These are phyloP conservation scores for Automeris io DNA, from an alignment of 2,888 invertebrate species.

Conservation along the genomic window DNA sequence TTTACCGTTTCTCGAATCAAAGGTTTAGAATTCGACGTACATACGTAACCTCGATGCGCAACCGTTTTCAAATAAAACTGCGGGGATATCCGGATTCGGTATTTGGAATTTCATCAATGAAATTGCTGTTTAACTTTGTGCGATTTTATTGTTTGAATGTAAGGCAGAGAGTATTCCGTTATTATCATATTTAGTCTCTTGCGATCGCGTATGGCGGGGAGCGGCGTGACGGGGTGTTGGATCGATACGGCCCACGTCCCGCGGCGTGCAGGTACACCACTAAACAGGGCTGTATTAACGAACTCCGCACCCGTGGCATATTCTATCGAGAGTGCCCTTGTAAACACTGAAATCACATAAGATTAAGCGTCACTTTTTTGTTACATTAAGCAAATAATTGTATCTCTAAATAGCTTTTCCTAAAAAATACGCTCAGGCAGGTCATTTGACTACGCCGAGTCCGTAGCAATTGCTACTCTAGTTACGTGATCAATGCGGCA, in stretches of 20 bases:
- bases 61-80: constrained; percentile 1
- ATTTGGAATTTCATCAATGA: neutral
- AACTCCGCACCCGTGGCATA: no score
- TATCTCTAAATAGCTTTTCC: no score
- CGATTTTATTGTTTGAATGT: constrained; percentile 1
- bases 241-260: constrained; percentile 34
- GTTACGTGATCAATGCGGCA: no score
- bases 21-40: constrained; percentile 12
- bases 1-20: constrained; percentile 13
- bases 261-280: constrained; percentile 33
- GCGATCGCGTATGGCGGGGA: constrained; percentile 27
- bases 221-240: constrained; percentile 25
- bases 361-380: no score
- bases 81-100: neutral
- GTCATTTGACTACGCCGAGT: no score
- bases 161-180: constrained; percentile 36
- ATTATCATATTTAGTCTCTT: constrained; percentile 47
- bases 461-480: no score
- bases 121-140: neutral
- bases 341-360: no score
- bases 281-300: no score
- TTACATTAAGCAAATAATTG: no score
- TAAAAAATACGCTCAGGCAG: no score
- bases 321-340: no score
- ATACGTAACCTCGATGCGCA: constrained; percentile 11